phyloP scores from a whole-genome alignment of 2,797 vertebrate species.

The Hydrolagus colliei region DNA sequence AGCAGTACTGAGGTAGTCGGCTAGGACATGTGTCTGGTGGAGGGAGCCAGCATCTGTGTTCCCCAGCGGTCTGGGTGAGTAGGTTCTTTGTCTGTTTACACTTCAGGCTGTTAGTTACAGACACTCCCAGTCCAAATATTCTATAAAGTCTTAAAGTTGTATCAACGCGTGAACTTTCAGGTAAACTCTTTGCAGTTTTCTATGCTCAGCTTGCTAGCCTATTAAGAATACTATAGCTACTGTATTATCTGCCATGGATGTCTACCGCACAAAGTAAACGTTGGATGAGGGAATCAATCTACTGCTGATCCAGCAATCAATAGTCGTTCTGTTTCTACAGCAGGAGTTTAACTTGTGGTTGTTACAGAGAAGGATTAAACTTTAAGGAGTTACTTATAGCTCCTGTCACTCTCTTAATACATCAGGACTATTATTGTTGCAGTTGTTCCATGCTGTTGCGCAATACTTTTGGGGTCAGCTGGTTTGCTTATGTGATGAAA shows the following conservation, averaged over 20 bases:
- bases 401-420: too few species aligned
- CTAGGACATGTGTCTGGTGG: conserved; percentile 18
- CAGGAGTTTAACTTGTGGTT: not conserved
- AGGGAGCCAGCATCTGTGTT: not conserved
- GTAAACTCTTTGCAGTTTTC: not conserved
- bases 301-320: not conserved
- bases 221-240: too few species aligned
- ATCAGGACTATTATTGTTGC: not conserved
- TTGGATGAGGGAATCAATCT: not conserved
- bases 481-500: too few species aligned
- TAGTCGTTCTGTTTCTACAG: not conserved
- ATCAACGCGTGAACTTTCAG: not conserved
- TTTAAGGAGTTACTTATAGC: not conserved
- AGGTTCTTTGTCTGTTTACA: conserved; percentile 12
- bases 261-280: not conserved
- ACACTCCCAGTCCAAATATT: not conserved
- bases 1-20: conserved; percentile 4
- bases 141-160: not conserved
- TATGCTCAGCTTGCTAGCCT: not conserved
- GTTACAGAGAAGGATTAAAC: not conserved
- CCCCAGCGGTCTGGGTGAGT: conserved; percentile 10
- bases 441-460: not conserved
- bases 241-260: not conserved
- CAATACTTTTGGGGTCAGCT: too few species aligned
- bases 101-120: not conserved